phyloP scores from a whole-genome alignment of 2,113 vertebrate genomes.

The Symphodus melops region DNA sequence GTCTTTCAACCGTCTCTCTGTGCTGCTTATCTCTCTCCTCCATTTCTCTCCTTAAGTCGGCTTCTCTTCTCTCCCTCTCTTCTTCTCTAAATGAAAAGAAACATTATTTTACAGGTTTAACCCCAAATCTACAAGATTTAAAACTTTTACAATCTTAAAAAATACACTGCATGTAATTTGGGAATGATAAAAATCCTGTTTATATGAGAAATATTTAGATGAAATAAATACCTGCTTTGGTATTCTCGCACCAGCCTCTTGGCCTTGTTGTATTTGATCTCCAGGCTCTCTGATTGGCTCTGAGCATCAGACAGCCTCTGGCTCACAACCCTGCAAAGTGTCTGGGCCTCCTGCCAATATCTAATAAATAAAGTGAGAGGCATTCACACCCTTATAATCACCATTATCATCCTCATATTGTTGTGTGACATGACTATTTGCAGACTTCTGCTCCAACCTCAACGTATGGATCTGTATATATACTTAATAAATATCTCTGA shows the following conservation, averaged over 20 bases:
- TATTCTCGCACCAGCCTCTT: conserved; percentile 90
- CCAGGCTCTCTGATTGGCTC: conserved; percentile 88
- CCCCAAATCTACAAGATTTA: background rate
- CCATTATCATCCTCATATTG: conserved; percentile 2
- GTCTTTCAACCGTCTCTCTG: conserved; percentile 79
- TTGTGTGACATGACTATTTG: conserved; percentile 10
- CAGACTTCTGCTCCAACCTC: background rate
- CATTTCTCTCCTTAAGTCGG: conserved; percentile 81
- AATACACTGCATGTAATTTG: background rate
- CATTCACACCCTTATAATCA: conserved; percentile 9
- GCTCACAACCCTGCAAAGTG: conserved; percentile 90
- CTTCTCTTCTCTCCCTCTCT: conserved; percentile 85
- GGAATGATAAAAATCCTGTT: background rate
- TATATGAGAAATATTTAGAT: background rate
- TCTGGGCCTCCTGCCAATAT: conserved; percentile 93
- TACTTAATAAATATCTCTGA: background rate
- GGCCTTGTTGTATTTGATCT: conserved; percentile 90
- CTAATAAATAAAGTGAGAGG: conserved; percentile 54
- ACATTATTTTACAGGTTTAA: background rate
- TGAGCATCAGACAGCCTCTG: conserved; percentile 91
- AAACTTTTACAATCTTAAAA: background rate
- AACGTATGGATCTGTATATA: too few species aligned
- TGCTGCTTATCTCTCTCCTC: conserved; percentile 85
- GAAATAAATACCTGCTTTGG: conserved; percentile 86
- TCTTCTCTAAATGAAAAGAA: conserved; percentile 79